Evolutionary conservation across 1,140 invertebrate genomes (phyloP), one percentile per base, ranked within the genome.

Genomic region (Eriosoma lanigerum): DNA sequence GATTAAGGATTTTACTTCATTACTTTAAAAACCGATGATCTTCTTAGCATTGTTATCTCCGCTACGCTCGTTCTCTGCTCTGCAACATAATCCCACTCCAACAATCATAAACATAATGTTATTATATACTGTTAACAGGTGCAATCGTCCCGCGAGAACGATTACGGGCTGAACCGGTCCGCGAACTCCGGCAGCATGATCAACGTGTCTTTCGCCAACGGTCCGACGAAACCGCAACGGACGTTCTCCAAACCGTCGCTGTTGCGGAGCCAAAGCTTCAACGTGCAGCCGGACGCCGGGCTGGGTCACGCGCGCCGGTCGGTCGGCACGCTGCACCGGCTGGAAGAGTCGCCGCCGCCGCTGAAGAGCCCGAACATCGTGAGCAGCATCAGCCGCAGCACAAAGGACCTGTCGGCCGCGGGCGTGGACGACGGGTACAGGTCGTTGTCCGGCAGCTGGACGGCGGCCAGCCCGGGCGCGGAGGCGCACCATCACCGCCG

Each of bases 341-440:
- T 92, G 29, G 88, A 91, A 80, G 91, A 92, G 83, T 90, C 89
- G 29, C 89, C 91, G 10, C 89, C 90, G 80, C 92, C 93, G 24
- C 86, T 95, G 1, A 94, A 94, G 83, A 94, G 93, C 84, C 93
- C 93, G 0, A 92, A 92, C 52, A 92, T 95, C 76, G 90, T 95
- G 8, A 93, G 92, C 58, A 93, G 93, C 82, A 46, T 76, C 38
- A 94, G 91, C 85, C 89, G 93, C 68, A 94, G 93, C 84, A 92
- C 93, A 82, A 89, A 90, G 76, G 93, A 94, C 84, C 85, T 94
- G 10, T 72, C 81, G 81, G 86, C 81, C 81, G 86, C 86, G 8
- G 83, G 83, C 66, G 85, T 84, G 56, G 84, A 84, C 80, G 85
- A 85, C 19, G 87, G 87, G 80, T 84, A 82, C 54, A 32, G 62